These are phyloP conservation scores for Goniozus legneri DNA, from an alignment of 1,140 invertebrate genomes.

Conservation along the genomic window DNA sequence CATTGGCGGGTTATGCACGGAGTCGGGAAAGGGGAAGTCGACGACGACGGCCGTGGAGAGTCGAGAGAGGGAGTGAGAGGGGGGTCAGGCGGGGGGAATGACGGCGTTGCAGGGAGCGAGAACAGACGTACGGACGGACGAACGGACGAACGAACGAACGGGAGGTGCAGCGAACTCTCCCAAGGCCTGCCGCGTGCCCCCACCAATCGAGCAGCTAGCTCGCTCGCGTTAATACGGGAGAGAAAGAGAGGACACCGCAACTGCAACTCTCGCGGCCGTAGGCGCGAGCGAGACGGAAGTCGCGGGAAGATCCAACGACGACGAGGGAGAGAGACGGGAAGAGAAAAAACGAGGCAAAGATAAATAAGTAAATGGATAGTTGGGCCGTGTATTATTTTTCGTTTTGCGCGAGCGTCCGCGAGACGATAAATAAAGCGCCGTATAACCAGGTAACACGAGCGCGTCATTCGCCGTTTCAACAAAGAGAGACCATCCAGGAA, in stretches of 20 bases:
- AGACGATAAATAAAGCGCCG: too few relatives aligned
- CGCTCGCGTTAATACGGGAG: too few relatives aligned
- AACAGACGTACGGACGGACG: slow-evolving; percentile 16
- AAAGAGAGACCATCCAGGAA: background rate
- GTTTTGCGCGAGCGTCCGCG: too few relatives aligned
- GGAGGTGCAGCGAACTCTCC: slow-evolving; percentile 55
- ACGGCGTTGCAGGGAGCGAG: slow-evolving; percentile 6
- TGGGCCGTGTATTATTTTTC: too few relatives aligned
- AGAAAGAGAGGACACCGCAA: too few relatives aligned
- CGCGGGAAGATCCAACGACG: background rate
- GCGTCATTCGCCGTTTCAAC: background rate
- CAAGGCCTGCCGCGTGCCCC: slow-evolving; percentile 44
- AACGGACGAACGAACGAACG: slow-evolving; percentile 18
- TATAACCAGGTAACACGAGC: too few relatives aligned
- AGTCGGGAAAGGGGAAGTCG: slow-evolving; percentile 50
- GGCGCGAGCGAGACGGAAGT: slow-evolving; percentile 3
- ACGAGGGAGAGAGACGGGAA: slow-evolving; percentile 9
- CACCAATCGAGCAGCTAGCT: too few relatives aligned
- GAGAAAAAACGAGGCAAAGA: background rate
- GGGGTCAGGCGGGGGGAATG: slow-evolving; percentile 9
- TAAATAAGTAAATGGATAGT: background rate
- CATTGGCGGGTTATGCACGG: slow-evolving; percentile 37
- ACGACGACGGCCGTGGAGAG: slow-evolving; percentile 20
- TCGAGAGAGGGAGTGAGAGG: slow-evolving; percentile 10
- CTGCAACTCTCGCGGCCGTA: slow-evolving; percentile 21